Evolutionary conservation across 1,140 invertebrate species (phyloP), one percentile per base, ranked within the genome.

Genomic region (Hyphantria cunea): DNA sequence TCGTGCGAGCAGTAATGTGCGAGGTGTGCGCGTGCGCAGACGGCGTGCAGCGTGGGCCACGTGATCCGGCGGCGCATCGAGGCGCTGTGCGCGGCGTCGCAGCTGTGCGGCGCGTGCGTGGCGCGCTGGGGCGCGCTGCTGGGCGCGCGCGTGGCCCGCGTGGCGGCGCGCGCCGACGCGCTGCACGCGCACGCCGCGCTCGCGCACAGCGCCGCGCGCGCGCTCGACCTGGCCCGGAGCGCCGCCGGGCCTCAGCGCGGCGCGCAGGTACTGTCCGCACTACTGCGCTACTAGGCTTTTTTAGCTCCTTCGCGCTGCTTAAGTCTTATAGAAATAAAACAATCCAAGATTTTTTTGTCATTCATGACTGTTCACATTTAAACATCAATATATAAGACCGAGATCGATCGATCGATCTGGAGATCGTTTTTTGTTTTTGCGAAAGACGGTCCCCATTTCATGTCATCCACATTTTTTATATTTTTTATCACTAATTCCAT

Each of bases 11-110:
- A 41, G 60, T 25, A 4, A 48, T 66, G 13, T 53, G 31, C 49
- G 58, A n/a, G n/a, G n/a, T 44, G 53, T 42, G 0, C n/a, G 31
- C 32, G 10, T 11, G 3, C n/a, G 13, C 76, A 91, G 90, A 86
- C 86, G 69, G 95, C 95, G 41, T 97, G 96, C 80, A 97, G 96
- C 65, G 95, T 97, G 17, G 96, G 95, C 0, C 95, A 98, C 90
- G 95, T 95, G 44, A 95, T 96, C 68, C 96, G 95, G 79, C 91
- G 97, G 61, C 93, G 95, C 65, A 94, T 98, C 25, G 96, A 97
- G 67, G 79, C 79, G 64, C 67, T 84, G 61, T 88, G 87, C 64
- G 72, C 64, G 8, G 80, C 81, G 8, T 85, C 88, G 2, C 65
- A 68, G 69, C 78, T 90, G 75, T 84, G 80, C 65, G 83, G 75